Evolutionary conservation across 2,888 invertebrate genomes (phyloP), one percentile per base, ranked within the genome.

Genomic region (Phalera bucephala): DNA sequence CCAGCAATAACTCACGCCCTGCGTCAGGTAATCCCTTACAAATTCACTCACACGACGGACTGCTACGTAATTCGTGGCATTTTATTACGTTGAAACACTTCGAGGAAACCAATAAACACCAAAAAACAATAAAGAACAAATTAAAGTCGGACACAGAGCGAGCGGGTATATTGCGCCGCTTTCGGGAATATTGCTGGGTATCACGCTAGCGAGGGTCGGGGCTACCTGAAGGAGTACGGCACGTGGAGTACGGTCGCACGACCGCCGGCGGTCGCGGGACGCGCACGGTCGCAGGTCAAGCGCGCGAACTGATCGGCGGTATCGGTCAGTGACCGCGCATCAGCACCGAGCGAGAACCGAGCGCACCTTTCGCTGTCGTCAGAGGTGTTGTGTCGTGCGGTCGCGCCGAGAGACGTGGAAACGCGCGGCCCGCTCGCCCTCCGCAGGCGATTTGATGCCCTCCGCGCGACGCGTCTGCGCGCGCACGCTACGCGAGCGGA

Each of bases 391-490:
- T 74, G 72, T 65, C 67, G 72, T 74, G 66, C 69, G 72, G 74
- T 62, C 70, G 64, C 68, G 67, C 74, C 72, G 58, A 3, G 68
- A 70, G 69, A 72, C 66, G 58, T 63, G 69, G 59, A 53, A 64
- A 81, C 79, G 71, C 88, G 85, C 85, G 81, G 68, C 67, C 72
- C 72, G 82, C 61, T 54, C 82, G 88, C 88, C 83, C 82, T 83
- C 84, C 83, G 82, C 78, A 79, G 78, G 79, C 88, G 83, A 76
- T 87, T 81, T 89, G 87, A 83, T 70, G 78, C 84, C 82, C 86
- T 84, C 85, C 80, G 80, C 84, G 68, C 80, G 80, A 80, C 83
- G 80, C 82, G 65, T 56, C 64, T 85, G 88, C 86, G 88, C 89
- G 89, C 89, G 88, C 89, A 86, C 54, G 61, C 58, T 54, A 44